These are phyloP conservation scores for Euura saliciscinereae DNA, from an alignment of 1,140 invertebrate genomes.

Conservation along the genomic window DNA sequence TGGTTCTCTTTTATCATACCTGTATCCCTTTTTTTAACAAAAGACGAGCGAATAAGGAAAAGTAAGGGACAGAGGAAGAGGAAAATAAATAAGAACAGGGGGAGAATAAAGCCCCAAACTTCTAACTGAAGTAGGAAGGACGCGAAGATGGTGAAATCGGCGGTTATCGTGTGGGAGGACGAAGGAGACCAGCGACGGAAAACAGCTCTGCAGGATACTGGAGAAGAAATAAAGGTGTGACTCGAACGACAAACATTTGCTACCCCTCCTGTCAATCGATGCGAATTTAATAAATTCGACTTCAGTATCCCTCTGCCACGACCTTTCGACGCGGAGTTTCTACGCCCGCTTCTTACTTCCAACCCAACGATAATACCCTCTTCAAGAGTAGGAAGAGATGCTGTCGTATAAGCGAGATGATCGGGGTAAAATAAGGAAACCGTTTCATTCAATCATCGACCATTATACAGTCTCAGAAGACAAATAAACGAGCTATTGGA, in stretches of 20 bases:
- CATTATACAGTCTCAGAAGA: too few species aligned
- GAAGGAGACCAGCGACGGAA: not conserved
- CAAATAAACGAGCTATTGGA: too few species aligned
- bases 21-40: not conserved
- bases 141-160: not conserved
- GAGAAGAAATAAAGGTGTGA: slow-evolving; percentile 4
- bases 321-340: not conserved
- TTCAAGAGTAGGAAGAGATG: too few species aligned
- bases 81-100: not conserved
- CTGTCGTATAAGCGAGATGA: too few species aligned
- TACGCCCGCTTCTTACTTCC: not conserved
- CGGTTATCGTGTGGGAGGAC: not conserved
- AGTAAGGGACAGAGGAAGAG: not conserved
- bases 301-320: not conserved
- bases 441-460: too few species aligned
- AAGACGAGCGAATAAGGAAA: not conserved
- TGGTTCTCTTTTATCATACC: too few species aligned
- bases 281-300: slow-evolving; percentile 5
- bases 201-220: not conserved
- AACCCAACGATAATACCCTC: too few species aligned
- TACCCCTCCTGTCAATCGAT: slow-evolving; percentile 1
- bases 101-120: not conserved
- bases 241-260: slow-evolving; percentile 7
- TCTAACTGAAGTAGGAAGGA: not conserved
- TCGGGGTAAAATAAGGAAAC: too few species aligned